A percentile compares a stretch with the other conserved stretches of the same genome.
phyloP scores from a whole-genome alignment of 2,888 invertebrate species.

The Sminthurinus aureus region DNA sequence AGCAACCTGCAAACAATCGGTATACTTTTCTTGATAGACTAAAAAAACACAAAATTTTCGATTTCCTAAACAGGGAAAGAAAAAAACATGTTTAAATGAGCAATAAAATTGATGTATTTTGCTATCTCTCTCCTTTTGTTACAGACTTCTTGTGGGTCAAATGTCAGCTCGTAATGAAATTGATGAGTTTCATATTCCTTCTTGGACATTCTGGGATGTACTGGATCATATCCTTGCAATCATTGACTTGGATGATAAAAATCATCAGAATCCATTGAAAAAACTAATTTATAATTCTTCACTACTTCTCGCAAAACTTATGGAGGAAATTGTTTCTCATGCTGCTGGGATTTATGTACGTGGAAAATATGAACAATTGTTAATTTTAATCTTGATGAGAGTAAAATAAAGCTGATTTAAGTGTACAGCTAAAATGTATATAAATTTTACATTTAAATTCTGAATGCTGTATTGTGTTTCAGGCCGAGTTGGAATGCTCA shows the following conservation, averaged over 20 bases:
- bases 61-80: too few species aligned
- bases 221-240: slow-evolving; percentile 82
- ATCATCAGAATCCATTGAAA: slow-evolving; percentile 65
- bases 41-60: too few species aligned
- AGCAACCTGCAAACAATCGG: slow-evolving; percentile 56
- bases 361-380: slow-evolving; percentile 47
- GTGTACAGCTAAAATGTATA: too few species aligned
- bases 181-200: slow-evolving; percentile 58
- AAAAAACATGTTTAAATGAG: too few species aligned
- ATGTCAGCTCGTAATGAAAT: slow-evolving; percentile 56
- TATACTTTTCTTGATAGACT: too few species aligned
- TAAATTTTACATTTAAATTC: too few species aligned
- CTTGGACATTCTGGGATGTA: slow-evolving; percentile 80
- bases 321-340: slow-evolving; percentile 86
- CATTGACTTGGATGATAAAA: slow-evolving; percentile 78
- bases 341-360: slow-evolving; percentile 78
- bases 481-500: slow-evolving; percentile 76
- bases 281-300: slow-evolving; percentile 66
- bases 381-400: too few species aligned
- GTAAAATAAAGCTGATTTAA: too few species aligned
- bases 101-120: too few species aligned
- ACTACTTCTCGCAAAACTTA: slow-evolving; percentile 75
- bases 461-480: slow-evolving; percentile 41
- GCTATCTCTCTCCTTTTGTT: too few species aligned
- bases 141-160: slow-evolving; percentile 56